These are phyloP conservation scores for Sinocyclocheilus anophthalmus DNA, from an alignment of 2,113 vertebrate genomes.

Conservation along the genomic window DNA sequence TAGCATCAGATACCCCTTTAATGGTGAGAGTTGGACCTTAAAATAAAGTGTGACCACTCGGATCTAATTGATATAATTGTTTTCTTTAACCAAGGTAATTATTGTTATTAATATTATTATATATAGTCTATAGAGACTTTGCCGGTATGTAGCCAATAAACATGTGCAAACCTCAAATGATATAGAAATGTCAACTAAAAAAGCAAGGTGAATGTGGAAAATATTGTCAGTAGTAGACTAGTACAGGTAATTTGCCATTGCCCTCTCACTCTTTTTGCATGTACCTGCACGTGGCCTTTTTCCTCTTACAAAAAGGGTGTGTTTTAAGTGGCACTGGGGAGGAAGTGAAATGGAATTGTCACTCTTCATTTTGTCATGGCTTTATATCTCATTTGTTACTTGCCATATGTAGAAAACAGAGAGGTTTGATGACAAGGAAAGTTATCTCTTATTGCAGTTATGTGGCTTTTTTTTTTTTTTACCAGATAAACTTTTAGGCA, in stretches of 20 bases:
- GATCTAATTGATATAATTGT: background rate
- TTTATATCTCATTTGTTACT: background rate
- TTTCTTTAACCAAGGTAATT: too few species aligned
- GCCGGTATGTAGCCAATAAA: too few species aligned
- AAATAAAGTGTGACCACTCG: too few species aligned
- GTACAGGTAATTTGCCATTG: background rate
- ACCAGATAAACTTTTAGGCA: background rate
- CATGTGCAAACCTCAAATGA: too few species aligned
- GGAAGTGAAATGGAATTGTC: background rate
- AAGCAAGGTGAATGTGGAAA: too few species aligned
- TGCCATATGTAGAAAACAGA: background rate
- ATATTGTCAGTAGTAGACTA: too few species aligned
- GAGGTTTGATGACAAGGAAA: background rate
- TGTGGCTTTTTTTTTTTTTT: background rate
- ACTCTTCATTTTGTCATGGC: background rate
- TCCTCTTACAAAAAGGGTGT: background rate
- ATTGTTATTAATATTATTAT: too few species aligned
- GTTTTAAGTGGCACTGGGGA: background rate
- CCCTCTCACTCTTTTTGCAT: background rate
- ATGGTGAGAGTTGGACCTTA: too few species aligned
- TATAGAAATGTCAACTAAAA: too few species aligned
- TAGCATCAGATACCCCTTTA: too few species aligned
- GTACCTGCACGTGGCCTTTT: background rate
- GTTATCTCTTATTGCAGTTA: background rate
- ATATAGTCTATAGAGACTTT: too few species aligned